phyloP scores from a whole-genome alignment of 2,888 invertebrate species.

The Acanthosepion lycidas region DNA sequence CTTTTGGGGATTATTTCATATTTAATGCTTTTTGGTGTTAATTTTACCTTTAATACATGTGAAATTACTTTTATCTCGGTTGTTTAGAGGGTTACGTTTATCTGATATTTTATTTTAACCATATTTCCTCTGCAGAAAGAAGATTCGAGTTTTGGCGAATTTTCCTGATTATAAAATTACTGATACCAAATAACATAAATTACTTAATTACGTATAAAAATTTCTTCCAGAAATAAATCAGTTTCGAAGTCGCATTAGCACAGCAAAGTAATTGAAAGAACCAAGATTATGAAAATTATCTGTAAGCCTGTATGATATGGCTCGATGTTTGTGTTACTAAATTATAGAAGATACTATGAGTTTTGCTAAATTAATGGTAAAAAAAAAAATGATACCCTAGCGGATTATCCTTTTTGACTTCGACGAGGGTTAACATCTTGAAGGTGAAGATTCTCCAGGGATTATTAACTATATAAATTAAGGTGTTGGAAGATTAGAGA shows the following conservation, averaged over 20 bases:
- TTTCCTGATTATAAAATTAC: no score
- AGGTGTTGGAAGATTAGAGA: background rate
- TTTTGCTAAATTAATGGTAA: constrained; percentile 33
- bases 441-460: background rate
- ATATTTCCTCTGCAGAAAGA: no score
- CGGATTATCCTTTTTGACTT: background rate
- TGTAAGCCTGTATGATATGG: background rate
- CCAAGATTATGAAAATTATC: background rate
- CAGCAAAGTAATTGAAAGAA: background rate
- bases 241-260: background rate
- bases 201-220: background rate
- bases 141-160: no score
- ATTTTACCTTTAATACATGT: no score
- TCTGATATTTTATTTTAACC: no score
- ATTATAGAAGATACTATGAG: constrained; percentile 13
- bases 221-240: background rate
- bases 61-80: no score
- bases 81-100: no score
- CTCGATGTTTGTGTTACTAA: constrained; percentile 1
- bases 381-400: background rate
- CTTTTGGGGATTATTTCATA: no score
- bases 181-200: no score
- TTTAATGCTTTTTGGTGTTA: no score
- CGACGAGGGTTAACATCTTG: background rate
- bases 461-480: background rate